Conservation (phyloP, 1,140 invertebrate genomes). For the Parapsyche elsis region DNA sequence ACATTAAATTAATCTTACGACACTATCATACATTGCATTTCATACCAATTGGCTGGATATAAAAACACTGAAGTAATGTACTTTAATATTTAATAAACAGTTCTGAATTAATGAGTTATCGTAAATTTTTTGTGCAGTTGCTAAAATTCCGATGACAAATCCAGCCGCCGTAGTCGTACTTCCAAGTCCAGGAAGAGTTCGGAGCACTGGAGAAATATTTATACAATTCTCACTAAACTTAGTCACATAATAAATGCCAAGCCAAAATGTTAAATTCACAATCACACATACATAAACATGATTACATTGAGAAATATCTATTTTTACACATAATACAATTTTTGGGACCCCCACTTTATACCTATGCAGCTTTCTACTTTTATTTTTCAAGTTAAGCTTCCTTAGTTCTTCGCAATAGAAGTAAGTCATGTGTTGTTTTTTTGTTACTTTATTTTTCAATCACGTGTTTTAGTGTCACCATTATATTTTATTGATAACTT, state of each 20-base stretch:
- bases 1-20: background rate
- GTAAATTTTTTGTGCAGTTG: conserved; percentile 50
- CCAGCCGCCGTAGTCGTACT: conserved; percentile 61
- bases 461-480: background rate
- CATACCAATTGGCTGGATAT: too few species aligned
- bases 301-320: background rate
- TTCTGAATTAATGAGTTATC: background rate
- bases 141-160: conserved; percentile 45
- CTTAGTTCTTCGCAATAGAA: conserved; percentile 18
- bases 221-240: conserved; percentile 58
- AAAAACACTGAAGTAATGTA: too few species aligned
- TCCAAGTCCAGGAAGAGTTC: conserved; percentile 65
- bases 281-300: background rate
- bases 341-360: background rate
- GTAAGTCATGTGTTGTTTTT: conserved; percentile 17
- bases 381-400: conserved; percentile 29
- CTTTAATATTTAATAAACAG: background rate
- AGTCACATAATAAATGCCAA: conserved; percentile 57
- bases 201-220: conserved; percentile 59
- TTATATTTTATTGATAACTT: too few species aligned
- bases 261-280: background rate
- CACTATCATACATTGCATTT: background rate
- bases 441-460: background rate
- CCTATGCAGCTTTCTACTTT: conserved; percentile 6
- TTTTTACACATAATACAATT: conserved; percentile 6